phyloP scores from a whole-genome alignment of 2,888 invertebrate genomes.

The Margaritifera margaritifera region DNA sequence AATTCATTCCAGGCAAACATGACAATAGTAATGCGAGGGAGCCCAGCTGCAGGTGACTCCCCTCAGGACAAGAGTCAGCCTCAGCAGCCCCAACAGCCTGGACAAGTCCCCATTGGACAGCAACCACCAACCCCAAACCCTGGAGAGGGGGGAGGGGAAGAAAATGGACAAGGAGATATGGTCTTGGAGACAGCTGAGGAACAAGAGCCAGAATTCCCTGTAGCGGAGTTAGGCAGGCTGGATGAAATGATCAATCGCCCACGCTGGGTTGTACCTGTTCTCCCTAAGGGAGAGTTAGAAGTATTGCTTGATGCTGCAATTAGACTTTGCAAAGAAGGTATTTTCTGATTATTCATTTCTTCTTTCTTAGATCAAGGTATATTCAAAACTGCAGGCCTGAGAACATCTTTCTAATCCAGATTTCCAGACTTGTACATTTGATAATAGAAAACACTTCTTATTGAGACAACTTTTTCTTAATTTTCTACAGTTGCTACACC shows the following conservation, averaged over 20 bases:
- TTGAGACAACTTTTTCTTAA: too few relatives aligned
- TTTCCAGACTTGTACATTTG: too few relatives aligned
- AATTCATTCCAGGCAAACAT: constrained; percentile 37
- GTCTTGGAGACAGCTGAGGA: constrained; percentile 48
- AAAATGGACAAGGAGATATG: constrained; percentile 55
- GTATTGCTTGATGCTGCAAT: constrained; percentile 91
- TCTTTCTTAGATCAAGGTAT: too few relatives aligned
- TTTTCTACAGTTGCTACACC: too few relatives aligned
- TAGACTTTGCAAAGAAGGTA: constrained; percentile 88
- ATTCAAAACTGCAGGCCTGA: too few relatives aligned
- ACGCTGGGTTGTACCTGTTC: constrained; percentile 96
- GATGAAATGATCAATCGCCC: constrained; percentile 97
- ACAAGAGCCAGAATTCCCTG: constrained; percentile 82
- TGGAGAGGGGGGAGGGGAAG: constrained; percentile 30
- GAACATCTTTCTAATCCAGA: too few relatives aligned
- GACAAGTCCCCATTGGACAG: constrained; percentile 15
- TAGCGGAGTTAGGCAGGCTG: constrained; percentile 87
- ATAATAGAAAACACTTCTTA: too few relatives aligned
- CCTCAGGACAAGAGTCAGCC: constrained; percentile 59
- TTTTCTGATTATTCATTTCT: background rate
- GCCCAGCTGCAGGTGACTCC: constrained; percentile 68
- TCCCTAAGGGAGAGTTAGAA: constrained; percentile 96
- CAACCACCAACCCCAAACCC: constrained; percentile 15
- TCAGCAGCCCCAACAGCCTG: constrained; percentile 23
- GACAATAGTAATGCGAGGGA: constrained; percentile 72